Base-by-base conservation (phyloP, 1,140 invertebrate species). In the Dinoponera quadriceps region DNA sequence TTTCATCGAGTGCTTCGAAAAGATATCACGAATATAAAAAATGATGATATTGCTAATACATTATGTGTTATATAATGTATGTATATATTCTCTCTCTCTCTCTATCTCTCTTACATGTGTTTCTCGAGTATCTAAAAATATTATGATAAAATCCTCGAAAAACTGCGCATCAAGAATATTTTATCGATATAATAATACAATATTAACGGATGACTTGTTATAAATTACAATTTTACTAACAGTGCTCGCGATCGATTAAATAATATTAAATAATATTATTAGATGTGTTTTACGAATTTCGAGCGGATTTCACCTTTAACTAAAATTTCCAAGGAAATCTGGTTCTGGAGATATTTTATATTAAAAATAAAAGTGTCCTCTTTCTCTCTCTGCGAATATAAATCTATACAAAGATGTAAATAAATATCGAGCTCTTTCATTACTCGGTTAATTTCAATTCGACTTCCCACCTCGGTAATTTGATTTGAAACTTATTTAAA, bases 1-100 rank as follows among this genome's bases (percentile, higher is more conserved):
- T 73, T n/a, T n/a, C 59, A 81, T 74, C 44, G 33, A 69, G 22
- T 5, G 44, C 13, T n/a, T 68, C 4, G 16, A n/a, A 48, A 60
- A 44, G 54, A 9, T 44, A 1, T 5, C 2, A 44, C 20, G 20
- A 3, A 2, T 5, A 7, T 25, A 33, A 2, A 3, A 48, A 69
- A 69, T 71, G 29, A 71, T 55, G 20, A 7, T 29, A 29, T 44
- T 44, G 11, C 0, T 44, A 44, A 9, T 9, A 44, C 7, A 44
- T 44, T 44, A 44, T 44, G 1, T 9, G 11, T 44, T 0, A 3
- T 3, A 33, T 33, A 33, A 5, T 3, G 29, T 5, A 5, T 33
- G 2, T 33, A 33, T n/a, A n/a, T n/a, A n/a, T n/a, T n/a, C n/a
- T n/a, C n/a, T n/a, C n/a, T n/a, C n/a, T n/a, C n/a, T n/a, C n/a